Base-by-base conservation (phyloP, 2,888 invertebrate species). In the Scaeva pyrastri region DNA sequence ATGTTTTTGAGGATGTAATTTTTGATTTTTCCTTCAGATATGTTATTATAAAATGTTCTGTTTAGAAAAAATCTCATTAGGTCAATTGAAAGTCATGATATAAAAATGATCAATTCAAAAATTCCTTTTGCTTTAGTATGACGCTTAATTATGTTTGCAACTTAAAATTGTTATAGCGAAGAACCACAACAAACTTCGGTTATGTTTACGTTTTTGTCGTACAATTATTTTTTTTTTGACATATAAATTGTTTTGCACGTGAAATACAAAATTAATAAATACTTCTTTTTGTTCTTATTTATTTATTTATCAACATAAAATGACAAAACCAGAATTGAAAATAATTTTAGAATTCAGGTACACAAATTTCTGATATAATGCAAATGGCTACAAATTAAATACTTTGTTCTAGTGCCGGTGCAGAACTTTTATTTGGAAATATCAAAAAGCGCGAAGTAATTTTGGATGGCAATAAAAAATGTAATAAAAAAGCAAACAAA, bases 391-490 rank as follows among this genome's bases (percentile, higher is more conserved):
- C 5, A 16, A 12, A 12, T 11, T 11, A 36, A 16, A 23, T 2
- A 21, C n/a, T 52, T 52, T 23, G 26, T 7, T 26, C 6, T 89
- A 97, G 97, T 52, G 98, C 98, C 14, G 98, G 98, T 2, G 97
- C 98, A 0, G 98, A 98, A 91, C 91, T 97, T n/a, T 92, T 98
- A 1, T 97, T 98, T 91, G 96, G 96, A 88, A 97, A 97, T 89
- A 94, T 96, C 70, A 97, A 97, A 90, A 94, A 94, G 72, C 95
- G 96, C 64, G 93, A 95, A 77, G 91, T 97, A 0, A 92, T 93
- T 31, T 92, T 97, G 88, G 96, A 96, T 78, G 92, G 93, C 0
- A 91, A 93, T 21, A 93, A 93, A 71, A 94, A 94, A 88, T 91
- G 92, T 92, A 88, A 77, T n/a, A 1, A 43, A 8, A 1, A n/a